Evolutionary conservation across 1,140 invertebrate genomes (phyloP), one percentile per base, ranked within the genome.

Genomic region (Drosophila tropicalis): DNA sequence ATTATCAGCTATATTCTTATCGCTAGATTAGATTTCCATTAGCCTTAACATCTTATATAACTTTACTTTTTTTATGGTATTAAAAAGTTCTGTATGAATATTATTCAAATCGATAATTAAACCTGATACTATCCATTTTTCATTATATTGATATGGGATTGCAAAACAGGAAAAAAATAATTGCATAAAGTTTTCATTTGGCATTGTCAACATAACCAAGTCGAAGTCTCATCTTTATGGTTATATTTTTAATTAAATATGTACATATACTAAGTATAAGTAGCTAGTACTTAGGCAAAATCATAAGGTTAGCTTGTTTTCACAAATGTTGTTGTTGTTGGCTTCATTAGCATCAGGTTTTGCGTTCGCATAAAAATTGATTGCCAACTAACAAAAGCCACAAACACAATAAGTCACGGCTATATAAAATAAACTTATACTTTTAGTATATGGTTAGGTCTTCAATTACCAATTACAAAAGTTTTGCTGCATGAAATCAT

Each of bases 321-420:
- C 54, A 40, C n/a, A 63, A 29, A 67, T 66, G 57, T 40, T 63
- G 44, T 40, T 63, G 44, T 17, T 51, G 67, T 47, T 44, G n/a
- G 76, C 79, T 82, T 86, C 79, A 86, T 87, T 87, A 86, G 82
- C 82, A 86, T 86, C 64, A 41, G 55, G 15, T 75, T 86, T 86
- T 76, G 82, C 76, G 71, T 58, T 86, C 79, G 67, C 70, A 85
- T 86, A 86, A 81, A 84, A 81, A 79, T 72, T 86, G 71, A 86
- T 86, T 86, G 32, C 34, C 9, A 51, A 51, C 54, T 64, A 86
- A 82, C 67, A 86, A 81, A 81, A 54, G 60, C 44, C 22, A 64
- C 70, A 55, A 74, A 66, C 63, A 47, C 40, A 32, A 41, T 32
- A 58, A 75, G 73, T 84, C 86, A 84, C 79, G 82, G 79, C 51